A percentile compares a stretch with the other conserved stretches of the same genome.
phyloP scores from a whole-genome alignment of 2,113 vertebrate species.

The Enhydra lutris region DNA sequence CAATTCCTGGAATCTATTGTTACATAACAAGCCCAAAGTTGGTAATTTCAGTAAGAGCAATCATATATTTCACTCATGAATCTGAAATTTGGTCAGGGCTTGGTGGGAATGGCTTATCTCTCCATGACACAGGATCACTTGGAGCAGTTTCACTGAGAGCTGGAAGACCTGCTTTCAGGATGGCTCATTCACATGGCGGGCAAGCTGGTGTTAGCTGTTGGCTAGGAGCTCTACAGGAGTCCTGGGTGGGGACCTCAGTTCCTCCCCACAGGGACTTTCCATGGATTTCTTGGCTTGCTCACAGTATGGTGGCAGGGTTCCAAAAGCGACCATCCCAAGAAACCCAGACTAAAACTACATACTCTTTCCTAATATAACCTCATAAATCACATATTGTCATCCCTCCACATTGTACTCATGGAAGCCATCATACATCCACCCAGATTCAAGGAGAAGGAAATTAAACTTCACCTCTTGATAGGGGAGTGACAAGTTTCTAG shows the following conservation, averaged over 20 bases:
- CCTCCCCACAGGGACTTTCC: background rate
- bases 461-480: background rate
- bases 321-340: background rate
- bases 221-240: background rate
- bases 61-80: background rate
- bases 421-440: background rate
- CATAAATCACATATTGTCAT: background rate
- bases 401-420: background rate
- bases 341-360: background rate
- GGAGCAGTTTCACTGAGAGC: background rate
- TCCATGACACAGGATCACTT: background rate
- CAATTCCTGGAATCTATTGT: background rate
- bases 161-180: background rate
- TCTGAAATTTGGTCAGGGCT: background rate
- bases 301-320: background rate
- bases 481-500: background rate
- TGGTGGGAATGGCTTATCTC: background rate
- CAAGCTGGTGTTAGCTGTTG: background rate
- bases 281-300: conserved; percentile 1
- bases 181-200: background rate
- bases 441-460: background rate
- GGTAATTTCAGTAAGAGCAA: background rate
- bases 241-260: background rate
- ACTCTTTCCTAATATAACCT: background rate
- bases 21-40: background rate